Conservation (phyloP, 2,888 invertebrate genomes). For the Didymodactylos carnosus region DNA sequence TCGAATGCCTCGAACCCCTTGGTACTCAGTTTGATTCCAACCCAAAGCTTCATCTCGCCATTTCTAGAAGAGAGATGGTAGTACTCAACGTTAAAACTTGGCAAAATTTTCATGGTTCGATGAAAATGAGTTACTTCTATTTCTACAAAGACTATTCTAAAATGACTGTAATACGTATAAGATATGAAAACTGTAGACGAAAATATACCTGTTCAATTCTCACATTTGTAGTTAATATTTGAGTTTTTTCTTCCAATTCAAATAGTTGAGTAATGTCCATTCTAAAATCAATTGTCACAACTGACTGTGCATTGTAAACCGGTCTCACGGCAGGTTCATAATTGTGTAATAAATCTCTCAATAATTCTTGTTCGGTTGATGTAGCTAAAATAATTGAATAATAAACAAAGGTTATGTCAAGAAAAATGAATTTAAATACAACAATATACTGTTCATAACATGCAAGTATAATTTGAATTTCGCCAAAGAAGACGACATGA, state of each 20-base stretch:
- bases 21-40: conserved; percentile 53
- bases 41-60: conserved; percentile 51
- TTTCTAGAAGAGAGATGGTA: no score
- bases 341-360: conserved; percentile 35
- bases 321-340: conserved; percentile 41
- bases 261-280: conserved; percentile 41
- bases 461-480: no score
- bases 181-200: neutral
- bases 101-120: no score
- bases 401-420: no score
- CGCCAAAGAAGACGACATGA: no score
- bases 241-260: conserved; percentile 40
- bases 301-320: conserved; percentile 35
- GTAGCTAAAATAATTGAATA: no score
- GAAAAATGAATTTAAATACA: no score
- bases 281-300: conserved; percentile 37
- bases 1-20: conserved; percentile 44
- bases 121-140: no score
- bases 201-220: conserved; percentile 38
- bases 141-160: no score
- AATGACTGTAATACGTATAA: neutral
- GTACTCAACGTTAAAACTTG: no score
- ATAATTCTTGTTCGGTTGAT: conserved; percentile 35
- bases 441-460: no score
- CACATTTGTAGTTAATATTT: conserved; percentile 40